phyloP scores from a whole-genome alignment of 2,797 vertebrate species.

The Monodelphis domestica region DNA sequence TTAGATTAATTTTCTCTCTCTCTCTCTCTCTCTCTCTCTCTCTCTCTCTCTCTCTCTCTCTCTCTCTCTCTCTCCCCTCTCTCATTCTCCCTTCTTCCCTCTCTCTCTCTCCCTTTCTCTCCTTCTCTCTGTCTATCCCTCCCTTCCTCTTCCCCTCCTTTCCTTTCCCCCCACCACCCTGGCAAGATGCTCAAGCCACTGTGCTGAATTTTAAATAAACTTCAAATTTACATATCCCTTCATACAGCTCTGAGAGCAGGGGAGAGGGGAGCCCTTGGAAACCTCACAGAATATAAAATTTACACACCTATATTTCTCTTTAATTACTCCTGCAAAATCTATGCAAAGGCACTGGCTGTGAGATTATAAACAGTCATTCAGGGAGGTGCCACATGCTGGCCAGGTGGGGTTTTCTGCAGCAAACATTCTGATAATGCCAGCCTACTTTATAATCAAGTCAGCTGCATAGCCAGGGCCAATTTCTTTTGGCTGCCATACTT shows the following conservation, averaged over 20 bases:
- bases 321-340: neutral
- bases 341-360: neutral
- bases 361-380: neutral
- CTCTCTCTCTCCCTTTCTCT: no score
- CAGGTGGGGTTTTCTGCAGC: constrained; percentile 11
- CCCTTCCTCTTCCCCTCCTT: neutral
- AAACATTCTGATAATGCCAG: neutral
- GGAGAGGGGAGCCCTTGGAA: neutral
- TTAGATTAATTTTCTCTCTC: no score
- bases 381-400: neutral
- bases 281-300: neutral
- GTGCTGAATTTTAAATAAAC: constrained; percentile 30
- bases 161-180: no score
- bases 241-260: neutral
- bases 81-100: no score
- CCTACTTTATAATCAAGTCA: constrained; percentile 5
- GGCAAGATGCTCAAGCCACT: neutral
- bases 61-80: no score
- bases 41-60: no score
- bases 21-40: no score
- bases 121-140: no score
- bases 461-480: no score
- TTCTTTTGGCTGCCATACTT: neutral
- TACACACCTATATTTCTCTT: neutral
- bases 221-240: neutral